phyloP scores from a whole-genome alignment of 2,888 invertebrate species.

The Spodoptera exigua region DNA sequence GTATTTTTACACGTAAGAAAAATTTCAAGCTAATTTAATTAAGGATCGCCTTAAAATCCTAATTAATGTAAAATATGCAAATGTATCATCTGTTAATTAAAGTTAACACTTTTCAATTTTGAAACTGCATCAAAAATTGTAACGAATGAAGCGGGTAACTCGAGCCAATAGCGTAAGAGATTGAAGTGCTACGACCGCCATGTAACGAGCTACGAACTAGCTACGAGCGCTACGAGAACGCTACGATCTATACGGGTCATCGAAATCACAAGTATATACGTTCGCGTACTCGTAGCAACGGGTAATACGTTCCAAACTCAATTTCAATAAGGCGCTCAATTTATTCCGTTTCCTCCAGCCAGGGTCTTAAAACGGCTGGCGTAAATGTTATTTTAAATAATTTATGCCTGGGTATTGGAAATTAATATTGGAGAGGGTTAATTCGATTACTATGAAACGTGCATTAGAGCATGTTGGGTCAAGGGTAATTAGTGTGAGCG shows the following conservation, averaged over 20 bases:
- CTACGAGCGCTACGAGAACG: constrained; percentile 57
- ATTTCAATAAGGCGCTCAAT: constrained; percentile 72
- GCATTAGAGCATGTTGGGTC: constrained; percentile 19
- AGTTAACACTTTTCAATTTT: constrained; percentile 19
- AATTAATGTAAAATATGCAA: neutral
- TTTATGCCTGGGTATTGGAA: constrained; percentile 18
- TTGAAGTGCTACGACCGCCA: constrained; percentile 70
- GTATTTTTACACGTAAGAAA: constrained; percentile 6
- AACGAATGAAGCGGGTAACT: constrained; percentile 60
- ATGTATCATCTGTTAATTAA: constrained; percentile 8
- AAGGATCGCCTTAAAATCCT: constrained; percentile 1
- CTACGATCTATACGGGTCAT: constrained; percentile 65
- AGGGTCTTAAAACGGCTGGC: constrained; percentile 57
- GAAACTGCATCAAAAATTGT: constrained; percentile 38
- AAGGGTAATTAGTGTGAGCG: constrained; percentile 42
- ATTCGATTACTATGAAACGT: constrained; percentile 37
- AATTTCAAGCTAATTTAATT: constrained; percentile 12
- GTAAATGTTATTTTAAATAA: constrained; percentile 60
- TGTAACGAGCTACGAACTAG: constrained; percentile 69
- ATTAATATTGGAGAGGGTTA: constrained; percentile 15
- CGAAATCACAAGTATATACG: constrained; percentile 56
- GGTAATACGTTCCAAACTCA: constrained; percentile 67
- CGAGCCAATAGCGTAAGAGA: constrained; percentile 70
- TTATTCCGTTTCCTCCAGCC: constrained; percentile 65
- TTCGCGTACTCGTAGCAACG: constrained; percentile 47